Conservation (phyloP, 2,888 invertebrate genomes). For the Ornithoptera alexandrae region DNA sequence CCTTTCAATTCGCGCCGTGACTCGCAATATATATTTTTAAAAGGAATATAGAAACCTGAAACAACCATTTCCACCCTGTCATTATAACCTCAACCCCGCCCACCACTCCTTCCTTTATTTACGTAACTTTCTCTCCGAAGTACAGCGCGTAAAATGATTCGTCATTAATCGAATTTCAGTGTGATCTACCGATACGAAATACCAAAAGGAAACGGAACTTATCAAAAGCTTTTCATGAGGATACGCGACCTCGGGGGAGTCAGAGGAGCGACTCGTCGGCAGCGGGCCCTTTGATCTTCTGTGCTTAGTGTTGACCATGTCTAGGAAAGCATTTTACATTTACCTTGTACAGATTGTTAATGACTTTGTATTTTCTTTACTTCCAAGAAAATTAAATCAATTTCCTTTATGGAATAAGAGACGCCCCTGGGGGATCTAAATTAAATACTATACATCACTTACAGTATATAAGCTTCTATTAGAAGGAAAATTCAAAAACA, state of each 20-base stretch:
- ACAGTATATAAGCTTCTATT: no score
- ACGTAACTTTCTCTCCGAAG: conserved; percentile 9
- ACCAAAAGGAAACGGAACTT: conserved; percentile 35
- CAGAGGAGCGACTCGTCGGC: conserved; percentile 37
- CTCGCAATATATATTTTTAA: conserved; percentile 3
- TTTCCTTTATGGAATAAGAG: no score
- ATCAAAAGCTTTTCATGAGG: conserved; percentile 34
- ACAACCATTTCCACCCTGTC: not conserved
- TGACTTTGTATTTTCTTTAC: no score
- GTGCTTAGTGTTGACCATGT: conserved; percentile 15
- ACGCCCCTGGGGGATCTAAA: no score
- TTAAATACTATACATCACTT: no score
- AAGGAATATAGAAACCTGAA: conserved; percentile 2
- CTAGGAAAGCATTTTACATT: no score
- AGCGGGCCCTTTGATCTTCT: conserved; percentile 29
- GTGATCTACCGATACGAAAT: conserved; percentile 35
- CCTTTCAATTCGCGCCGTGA: conserved; percentile 7
- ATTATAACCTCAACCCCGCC: not conserved
- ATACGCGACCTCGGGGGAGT: conserved; percentile 31
- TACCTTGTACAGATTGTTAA: no score
- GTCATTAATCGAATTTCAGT: conserved; percentile 39
- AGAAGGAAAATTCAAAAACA: no score
- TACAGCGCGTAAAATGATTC: conserved; percentile 37
- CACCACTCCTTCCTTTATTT: not conserved
- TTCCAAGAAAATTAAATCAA: no score